A percentile compares a stretch with the other conserved stretches of the same genome.
Evolutionary conservation across 2,113 vertebrate species (phyloP).

Genomic region (Indri indri): DNA sequence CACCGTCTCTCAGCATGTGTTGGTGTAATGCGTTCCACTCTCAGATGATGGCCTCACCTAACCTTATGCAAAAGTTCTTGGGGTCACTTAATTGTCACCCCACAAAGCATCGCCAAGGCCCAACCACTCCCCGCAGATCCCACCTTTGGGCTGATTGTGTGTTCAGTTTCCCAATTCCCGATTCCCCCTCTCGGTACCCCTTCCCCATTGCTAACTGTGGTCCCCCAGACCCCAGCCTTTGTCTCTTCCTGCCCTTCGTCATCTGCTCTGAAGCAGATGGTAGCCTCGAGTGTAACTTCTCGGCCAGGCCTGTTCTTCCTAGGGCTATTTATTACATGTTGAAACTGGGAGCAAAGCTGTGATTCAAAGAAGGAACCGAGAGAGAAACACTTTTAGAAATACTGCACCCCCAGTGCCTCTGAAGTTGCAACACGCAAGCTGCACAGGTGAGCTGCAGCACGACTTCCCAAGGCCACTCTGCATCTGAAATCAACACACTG

Average conservation of each 20-base stretch:
- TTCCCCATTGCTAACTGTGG: too few relatives aligned
- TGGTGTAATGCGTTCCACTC: neutral
- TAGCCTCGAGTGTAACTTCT: neutral
- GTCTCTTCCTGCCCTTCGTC: neutral
- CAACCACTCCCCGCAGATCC: neutral
- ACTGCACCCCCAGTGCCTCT: neutral
- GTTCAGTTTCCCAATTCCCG: neutral
- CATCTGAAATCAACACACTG: neutral
- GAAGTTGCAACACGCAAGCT: neutral
- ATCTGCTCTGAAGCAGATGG: fast-evolving
- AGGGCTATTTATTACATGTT: neutral
- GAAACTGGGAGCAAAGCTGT: neutral
- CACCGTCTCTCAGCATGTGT: neutral
- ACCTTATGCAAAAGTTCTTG: neutral
- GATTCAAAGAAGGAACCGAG: neutral
- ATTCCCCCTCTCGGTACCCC: too few relatives aligned
- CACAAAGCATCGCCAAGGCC: neutral
- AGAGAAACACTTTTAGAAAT: neutral
- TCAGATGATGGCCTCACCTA: neutral
- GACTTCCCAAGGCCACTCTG: neutral
- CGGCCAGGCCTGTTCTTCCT: neutral
- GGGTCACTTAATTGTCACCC: neutral
- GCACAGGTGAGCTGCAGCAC: fast-evolving
- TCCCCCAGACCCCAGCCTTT: neutral
- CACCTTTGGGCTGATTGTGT: neutral